These are phyloP conservation scores for Saccostrea cuccullata DNA, from an alignment of 1,140 invertebrate species.

Conservation along the genomic window DNA sequence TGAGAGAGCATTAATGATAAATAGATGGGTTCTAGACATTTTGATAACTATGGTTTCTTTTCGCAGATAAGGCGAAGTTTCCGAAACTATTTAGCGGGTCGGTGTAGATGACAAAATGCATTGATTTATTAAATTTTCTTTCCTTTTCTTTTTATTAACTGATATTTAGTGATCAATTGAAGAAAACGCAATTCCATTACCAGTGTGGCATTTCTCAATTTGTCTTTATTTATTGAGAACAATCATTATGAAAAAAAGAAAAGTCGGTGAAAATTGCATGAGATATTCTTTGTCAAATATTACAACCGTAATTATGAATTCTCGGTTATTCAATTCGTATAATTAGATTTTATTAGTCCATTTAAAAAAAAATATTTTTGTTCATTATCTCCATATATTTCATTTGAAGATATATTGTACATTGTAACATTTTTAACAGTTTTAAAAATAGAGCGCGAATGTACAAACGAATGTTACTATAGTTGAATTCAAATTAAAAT, in stretches of 20 bases:
- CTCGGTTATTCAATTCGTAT: background rate
- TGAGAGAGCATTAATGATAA: background rate
- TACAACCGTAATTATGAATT: background rate
- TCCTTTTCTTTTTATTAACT: background rate
- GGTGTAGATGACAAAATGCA: background rate
- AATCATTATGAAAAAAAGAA: background rate
- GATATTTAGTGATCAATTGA: conserved; percentile 27
- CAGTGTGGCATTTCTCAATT: background rate
- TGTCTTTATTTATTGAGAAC: conserved; percentile 6
- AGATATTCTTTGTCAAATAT: background rate
- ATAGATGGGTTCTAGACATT: background rate
- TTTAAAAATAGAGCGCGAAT: too few species aligned
- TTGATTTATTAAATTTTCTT: conserved; percentile 33
- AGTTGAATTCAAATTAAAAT: too few species aligned
- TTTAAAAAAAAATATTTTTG: too few species aligned
- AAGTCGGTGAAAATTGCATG: background rate
- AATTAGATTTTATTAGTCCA: too few species aligned
- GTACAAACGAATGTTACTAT: too few species aligned
- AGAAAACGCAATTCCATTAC: conserved; percentile 10
- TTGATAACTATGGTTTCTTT: background rate
- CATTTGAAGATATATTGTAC: too few species aligned
- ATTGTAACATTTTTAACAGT: too few species aligned
- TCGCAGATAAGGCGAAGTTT: conserved; percentile 8
- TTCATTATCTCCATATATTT: too few species aligned
- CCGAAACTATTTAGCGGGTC: conserved; percentile 23